Evolutionary conservation across 2,888 invertebrate species (phyloP).

Genomic region (Hydrotaea cyrtoneurina): DNA sequence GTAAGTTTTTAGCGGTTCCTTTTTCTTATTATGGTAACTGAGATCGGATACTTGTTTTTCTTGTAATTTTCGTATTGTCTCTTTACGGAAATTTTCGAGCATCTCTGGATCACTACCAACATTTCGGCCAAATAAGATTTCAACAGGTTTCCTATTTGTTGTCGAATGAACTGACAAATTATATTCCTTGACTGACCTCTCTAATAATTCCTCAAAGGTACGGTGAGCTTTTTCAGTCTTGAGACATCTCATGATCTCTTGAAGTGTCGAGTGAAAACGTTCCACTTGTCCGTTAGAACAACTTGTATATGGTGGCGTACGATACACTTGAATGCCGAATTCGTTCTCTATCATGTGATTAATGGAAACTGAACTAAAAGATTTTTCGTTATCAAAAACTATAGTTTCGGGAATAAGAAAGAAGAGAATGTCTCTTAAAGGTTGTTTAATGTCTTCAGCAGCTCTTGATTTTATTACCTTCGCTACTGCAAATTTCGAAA

Average conservation of each 20-base stretch:
- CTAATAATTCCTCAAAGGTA: slow-evolving; percentile 39
- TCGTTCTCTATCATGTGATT: slow-evolving; percentile 20
- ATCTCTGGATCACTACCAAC: slow-evolving; percentile 14
- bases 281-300: slow-evolving; percentile 40
- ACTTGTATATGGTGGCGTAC: slow-evolving; percentile 33
- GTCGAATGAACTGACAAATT: slow-evolving; percentile 35
- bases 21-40: slow-evolving; percentile 20
- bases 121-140: slow-evolving; percentile 25
- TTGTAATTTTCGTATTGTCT: slow-evolving; percentile 24
- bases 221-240: slow-evolving; percentile 19
- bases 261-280: slow-evolving; percentile 42
- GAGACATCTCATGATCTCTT: slow-evolving; percentile 38
- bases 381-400: slow-evolving; percentile 19
- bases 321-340: not conserved
- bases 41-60: slow-evolving; percentile 31
- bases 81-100: slow-evolving; percentile 29
- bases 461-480: slow-evolving; percentile 37
- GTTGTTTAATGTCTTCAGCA: slow-evolving; percentile 29
- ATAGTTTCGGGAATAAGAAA: no score
- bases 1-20: not conserved
- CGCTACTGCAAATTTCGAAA: slow-evolving; percentile 21
- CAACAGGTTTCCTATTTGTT: slow-evolving; percentile 34
- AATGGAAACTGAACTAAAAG: slow-evolving; percentile 9
- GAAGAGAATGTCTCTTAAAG: no score
- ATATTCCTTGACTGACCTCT: slow-evolving; percentile 35